Evolutionary conservation across 1,140 invertebrate species (phyloP), one percentile per base, ranked within the genome.

Genomic region (Papilio glaucus): DNA sequence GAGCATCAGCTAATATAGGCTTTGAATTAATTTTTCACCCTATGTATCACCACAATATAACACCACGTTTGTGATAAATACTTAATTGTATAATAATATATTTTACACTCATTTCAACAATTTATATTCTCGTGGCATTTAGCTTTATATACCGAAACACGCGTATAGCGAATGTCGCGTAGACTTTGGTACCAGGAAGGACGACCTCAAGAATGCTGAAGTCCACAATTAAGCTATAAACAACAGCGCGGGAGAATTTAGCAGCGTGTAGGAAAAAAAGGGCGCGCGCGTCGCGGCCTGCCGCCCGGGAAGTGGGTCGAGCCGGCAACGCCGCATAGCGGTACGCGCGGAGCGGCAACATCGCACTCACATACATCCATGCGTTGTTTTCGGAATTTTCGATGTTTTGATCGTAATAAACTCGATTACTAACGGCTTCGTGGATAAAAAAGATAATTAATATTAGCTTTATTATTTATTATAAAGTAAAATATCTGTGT

Each of bases 261-360:
- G 78, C 74, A 26, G 75, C 79, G 81, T 77, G 75, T 26, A 60
- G 49, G 33, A 83, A 85, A 84, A 86, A 82, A 76, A 45, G n/a
- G 62, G 72, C 71, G 67, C 29, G 71, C 73, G 42, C 67, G 53
- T 49, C 71, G 77, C 77, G 33, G 81, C 79, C 81, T 78, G 82
- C 83, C 87, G 83, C 81, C 85, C 68, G 77, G 78, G 79, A 86
- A 85, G 79, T 85, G 83, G 85, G 84, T 85, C 86, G 85, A 75
- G 72, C 69, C 80, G 86, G 85, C 86, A 87, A 87, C 85, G 79
- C 77, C 83, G 85, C 85, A 76, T 88, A 90, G 88, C 88, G 88
- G 86, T 86, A 85, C 76, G 79, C 71, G 38, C 76, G 80, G 73
- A 74, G 73, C 77, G 78, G 80, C 81, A 81, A 83, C 77, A 75